These are phyloP conservation scores for Oscheius sp. DNA, from an alignment of 2,888 invertebrate species.

Conservation along the genomic window DNA sequence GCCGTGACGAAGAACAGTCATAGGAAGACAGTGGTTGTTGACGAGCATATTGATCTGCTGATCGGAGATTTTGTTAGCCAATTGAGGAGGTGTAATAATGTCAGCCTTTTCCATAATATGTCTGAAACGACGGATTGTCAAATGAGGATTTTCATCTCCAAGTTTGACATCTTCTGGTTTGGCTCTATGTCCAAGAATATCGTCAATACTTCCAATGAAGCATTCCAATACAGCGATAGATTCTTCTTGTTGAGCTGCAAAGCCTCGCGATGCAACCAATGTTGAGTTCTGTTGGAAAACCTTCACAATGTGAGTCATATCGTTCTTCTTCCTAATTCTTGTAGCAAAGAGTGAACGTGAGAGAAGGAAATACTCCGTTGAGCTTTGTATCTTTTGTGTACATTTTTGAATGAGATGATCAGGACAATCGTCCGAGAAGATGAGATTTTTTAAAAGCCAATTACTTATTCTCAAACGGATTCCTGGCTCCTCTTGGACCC, in stretches of 20 bases:
- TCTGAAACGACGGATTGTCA: neutral
- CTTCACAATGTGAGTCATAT: neutral
- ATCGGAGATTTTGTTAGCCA: neutral
- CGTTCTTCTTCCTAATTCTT: neutral
- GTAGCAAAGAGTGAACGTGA: neutral
- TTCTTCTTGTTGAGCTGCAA: neutral
- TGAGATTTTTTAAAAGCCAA: neutral
- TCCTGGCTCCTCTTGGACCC: neutral
- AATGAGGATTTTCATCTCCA: neutral
- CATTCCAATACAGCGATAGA: neutral
- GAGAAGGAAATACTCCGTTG: neutral
- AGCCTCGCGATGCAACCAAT: neutral
- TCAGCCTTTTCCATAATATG: neutral
- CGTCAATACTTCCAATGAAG: constrained; percentile 23
- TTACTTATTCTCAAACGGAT: neutral
- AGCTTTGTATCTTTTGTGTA: neutral
- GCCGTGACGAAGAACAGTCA: neutral
- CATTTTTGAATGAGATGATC: neutral
- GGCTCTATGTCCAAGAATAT: constrained; percentile 3
- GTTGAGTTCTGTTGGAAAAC: neutral
- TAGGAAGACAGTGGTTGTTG: neutral
- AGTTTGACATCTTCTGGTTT: constrained; percentile 15
- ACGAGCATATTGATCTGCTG: neutral
- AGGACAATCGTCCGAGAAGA: neutral
- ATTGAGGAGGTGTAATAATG: neutral